A percentile compares a stretch with the other conserved stretches of the same genome.
These are phyloP conservation scores for Nematopogon swammerdamellus DNA, from an alignment of 2,888 invertebrate species.

Conservation along the genomic window DNA sequence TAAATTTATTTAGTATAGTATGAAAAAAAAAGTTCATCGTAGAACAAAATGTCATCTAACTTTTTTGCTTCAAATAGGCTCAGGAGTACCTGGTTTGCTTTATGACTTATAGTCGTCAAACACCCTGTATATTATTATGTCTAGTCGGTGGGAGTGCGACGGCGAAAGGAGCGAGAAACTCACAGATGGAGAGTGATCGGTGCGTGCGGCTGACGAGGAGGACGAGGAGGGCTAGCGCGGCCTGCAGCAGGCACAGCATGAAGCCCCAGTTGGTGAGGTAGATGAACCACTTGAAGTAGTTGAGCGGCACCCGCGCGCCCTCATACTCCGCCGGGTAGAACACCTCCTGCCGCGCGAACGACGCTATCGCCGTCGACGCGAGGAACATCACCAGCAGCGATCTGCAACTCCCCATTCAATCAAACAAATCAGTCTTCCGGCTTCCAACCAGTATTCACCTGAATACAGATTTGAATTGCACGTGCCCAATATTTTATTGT, in stretches of 20 bases:
- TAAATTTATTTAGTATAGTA: too few relatives aligned
- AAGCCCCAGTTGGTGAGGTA: conserved; percentile 75
- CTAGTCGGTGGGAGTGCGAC: too few relatives aligned
- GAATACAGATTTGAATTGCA: too few relatives aligned
- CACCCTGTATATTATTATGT: too few relatives aligned
- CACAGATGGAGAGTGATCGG: conserved; percentile 27
- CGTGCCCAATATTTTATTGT: neutral
- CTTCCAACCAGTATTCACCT: too few relatives aligned
- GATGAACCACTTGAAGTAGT: conserved; percentile 64
- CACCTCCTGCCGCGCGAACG: conserved; percentile 39
- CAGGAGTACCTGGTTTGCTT: too few relatives aligned
- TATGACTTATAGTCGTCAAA: too few relatives aligned
- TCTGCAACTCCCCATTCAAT: conserved; percentile 26
- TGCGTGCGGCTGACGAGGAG: conserved; percentile 41
- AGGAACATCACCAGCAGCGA: conserved; percentile 54
- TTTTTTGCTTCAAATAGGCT: too few relatives aligned
- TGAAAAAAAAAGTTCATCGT: too few relatives aligned
- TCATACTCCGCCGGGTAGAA: conserved; percentile 27
- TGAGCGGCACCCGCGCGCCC: conserved; percentile 32
- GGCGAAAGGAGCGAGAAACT: too few relatives aligned
- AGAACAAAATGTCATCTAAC: too few relatives aligned
- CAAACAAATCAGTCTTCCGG: too few relatives aligned
- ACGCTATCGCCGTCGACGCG: conserved; percentile 36
- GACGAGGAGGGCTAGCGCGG: conserved; percentile 49
- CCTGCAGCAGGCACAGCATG: conserved; percentile 54